A percentile compares a stretch with the other conserved stretches of the same genome.
Conservation (phyloP, 2,797 vertebrate species). For the Macropodus opercularis region DNA sequence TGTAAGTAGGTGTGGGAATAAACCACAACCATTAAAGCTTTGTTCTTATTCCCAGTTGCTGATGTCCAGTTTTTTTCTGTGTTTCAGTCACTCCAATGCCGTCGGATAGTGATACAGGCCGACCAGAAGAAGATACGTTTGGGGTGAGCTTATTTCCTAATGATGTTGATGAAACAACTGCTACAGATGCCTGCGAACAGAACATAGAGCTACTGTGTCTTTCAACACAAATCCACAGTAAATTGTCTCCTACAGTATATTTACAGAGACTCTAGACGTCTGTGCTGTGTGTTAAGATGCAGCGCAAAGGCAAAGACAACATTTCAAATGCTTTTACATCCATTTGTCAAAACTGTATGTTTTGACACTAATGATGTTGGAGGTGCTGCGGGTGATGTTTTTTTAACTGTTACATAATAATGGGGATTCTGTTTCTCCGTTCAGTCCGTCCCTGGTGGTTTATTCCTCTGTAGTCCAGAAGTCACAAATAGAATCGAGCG, state of each 20-base stretch:
- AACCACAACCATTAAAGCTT: constrained; percentile 22
- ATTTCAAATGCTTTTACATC: constrained; percentile 12
- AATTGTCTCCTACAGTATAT: constrained; percentile 25
- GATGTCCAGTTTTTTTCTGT: constrained; percentile 44
- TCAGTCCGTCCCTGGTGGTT: constrained; percentile 8
- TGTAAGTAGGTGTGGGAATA: constrained; percentile 10
- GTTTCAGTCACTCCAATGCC: constrained; percentile 77
- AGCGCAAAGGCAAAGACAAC: constrained; percentile 11
- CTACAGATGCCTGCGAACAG: constrained; percentile 33
- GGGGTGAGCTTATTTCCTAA: constrained; percentile 87
- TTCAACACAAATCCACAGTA: constrained; percentile 11
- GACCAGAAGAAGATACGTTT: constrained; percentile 95
- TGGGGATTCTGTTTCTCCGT: neutral
- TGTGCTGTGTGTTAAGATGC: constrained; percentile 25
- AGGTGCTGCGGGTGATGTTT: constrained; percentile 20
- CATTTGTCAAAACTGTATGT: constrained; percentile 22
- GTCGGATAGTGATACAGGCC: constrained; percentile 86
- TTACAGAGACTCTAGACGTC: constrained; percentile 27
- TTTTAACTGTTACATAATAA: constrained; percentile 16
- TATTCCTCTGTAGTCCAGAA: constrained; percentile 13
- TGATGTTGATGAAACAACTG: constrained; percentile 52
- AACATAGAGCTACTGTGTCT: constrained; percentile 16
- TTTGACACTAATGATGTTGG: constrained; percentile 47
- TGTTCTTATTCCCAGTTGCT: constrained; percentile 16
- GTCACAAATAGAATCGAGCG: constrained; percentile 9